Evolutionary conservation across 1,140 invertebrate genomes (phyloP).

Genomic region (Lutraria rhynchaena): DNA sequence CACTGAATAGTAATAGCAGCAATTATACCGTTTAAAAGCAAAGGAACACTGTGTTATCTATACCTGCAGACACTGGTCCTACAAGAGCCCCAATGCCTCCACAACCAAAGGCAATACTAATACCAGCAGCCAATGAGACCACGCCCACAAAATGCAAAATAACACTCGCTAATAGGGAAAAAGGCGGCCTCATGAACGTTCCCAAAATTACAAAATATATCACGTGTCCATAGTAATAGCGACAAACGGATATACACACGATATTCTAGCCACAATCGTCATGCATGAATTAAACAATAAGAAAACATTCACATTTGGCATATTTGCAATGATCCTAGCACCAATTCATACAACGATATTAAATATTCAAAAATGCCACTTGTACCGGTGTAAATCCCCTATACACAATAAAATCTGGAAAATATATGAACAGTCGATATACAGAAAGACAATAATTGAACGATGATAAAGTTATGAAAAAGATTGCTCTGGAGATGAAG

Average conservation of each 20-base stretch:
- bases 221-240: slow-evolving; percentile 20
- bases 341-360: slow-evolving; percentile 23
- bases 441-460: slow-evolving; percentile 28
- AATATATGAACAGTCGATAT: slow-evolving; percentile 36
- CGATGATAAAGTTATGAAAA: slow-evolving; percentile 10
- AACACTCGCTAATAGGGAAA: slow-evolving; percentile 15
- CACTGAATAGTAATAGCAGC: too few species aligned
- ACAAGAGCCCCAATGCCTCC: slow-evolving; percentile 31
- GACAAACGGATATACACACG: slow-evolving; percentile 33
- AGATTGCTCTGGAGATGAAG: slow-evolving; percentile 15
- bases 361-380: slow-evolving; percentile 16
- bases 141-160: slow-evolving; percentile 41
- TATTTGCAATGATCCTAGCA: slow-evolving; percentile 4
- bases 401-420: slow-evolving; percentile 23
- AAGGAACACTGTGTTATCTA: too few species aligned
- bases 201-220: slow-evolving; percentile 23
- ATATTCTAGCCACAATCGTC: not conserved
- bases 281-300: slow-evolving; percentile 1
- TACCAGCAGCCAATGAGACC: not conserved
- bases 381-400: slow-evolving; percentile 9
- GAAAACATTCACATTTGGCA: not conserved
- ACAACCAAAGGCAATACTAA: slow-evolving; percentile 11
- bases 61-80: slow-evolving; percentile 49
- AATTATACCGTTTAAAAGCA: too few species aligned
- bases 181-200: slow-evolving; percentile 12